Conservation (phyloP, 1,140 invertebrate species). For the Dryas iulia region DNA sequence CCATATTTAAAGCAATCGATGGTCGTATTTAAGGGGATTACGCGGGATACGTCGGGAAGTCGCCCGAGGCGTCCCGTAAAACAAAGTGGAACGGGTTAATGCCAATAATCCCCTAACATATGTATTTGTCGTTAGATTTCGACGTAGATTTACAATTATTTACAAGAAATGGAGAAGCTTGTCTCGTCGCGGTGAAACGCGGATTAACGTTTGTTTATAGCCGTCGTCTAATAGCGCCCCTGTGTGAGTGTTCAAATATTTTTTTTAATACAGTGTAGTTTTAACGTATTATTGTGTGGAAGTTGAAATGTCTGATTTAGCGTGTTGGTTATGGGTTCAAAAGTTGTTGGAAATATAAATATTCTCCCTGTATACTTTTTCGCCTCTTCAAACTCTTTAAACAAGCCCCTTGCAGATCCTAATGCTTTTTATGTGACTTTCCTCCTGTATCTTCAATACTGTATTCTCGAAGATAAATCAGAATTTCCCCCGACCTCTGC, state of each 20-base stretch:
- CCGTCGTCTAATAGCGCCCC: slow-evolving; percentile 36
- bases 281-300: background rate
- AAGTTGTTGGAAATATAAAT: too few relatives aligned
- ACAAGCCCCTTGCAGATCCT: too few relatives aligned
- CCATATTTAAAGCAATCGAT: slow-evolving; percentile 58
- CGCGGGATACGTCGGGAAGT: slow-evolving; percentile 55
- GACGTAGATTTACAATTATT: slow-evolving; percentile 79
- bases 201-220: slow-evolving; percentile 72
- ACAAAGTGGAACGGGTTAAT: slow-evolving; percentile 51
- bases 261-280: background rate
- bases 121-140: slow-evolving; percentile 74
- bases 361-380: too few relatives aligned
- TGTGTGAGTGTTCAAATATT: background rate
- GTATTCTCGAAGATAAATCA: too few relatives aligned
- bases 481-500: too few relatives aligned
- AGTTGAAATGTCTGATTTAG: background rate
- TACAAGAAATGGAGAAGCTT: slow-evolving; percentile 59
- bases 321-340: background rate
- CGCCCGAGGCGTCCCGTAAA: slow-evolving; percentile 54
- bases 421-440: too few relatives aligned
- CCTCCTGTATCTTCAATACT: too few relatives aligned
- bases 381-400: too few relatives aligned
- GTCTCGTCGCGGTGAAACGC: slow-evolving; percentile 63
- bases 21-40: slow-evolving; percentile 69
- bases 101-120: slow-evolving; percentile 67